A percentile compares a stretch with the other conserved stretches of the same genome.
phyloP scores from a whole-genome alignment of 2,113 vertebrate species.

The Steatornis caripensis region DNA sequence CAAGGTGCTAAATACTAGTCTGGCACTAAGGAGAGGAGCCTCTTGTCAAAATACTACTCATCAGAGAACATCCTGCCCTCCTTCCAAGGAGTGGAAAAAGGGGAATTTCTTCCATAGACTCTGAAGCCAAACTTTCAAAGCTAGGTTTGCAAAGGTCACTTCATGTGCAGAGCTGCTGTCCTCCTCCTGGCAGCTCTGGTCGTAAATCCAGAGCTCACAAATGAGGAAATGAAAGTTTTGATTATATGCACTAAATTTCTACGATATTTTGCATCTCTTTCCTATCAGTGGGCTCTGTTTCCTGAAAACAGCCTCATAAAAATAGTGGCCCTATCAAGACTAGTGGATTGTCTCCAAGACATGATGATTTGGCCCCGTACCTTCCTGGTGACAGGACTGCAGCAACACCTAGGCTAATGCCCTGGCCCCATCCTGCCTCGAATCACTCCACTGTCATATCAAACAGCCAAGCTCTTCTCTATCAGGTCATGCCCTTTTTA shows the following conservation, averaged over 20 bases:
- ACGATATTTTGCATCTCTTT: slow-evolving; percentile 6
- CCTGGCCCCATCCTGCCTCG: not conserved
- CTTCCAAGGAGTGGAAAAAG: not conserved
- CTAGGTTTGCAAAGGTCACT: not conserved
- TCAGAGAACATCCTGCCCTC: not conserved
- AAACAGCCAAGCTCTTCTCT: not conserved
- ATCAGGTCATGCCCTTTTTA: not conserved
- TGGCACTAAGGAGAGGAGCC: not conserved
- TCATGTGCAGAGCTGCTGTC: not conserved
- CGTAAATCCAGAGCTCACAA: slow-evolving; percentile 13
- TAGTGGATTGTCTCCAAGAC: not conserved
- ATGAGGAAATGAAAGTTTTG: slow-evolving; percentile 36
- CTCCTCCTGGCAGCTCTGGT: not conserved
- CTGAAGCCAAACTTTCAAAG: not conserved
- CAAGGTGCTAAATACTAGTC: not conserved
- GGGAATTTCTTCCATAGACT: not conserved
- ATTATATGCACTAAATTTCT: slow-evolving; percentile 46
- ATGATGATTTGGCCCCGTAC: not conserved
- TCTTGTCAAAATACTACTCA: not conserved
- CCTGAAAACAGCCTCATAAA: not conserved
- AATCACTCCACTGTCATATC: rapidly evolving
- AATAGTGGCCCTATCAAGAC: not conserved
- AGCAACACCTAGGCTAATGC: not conserved
- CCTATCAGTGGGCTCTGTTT: not conserved
- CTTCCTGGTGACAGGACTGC: not conserved